These are phyloP conservation scores for Cremastinae sp. DNA, from an alignment of 2,888 invertebrate species.

Conservation along the genomic window DNA sequence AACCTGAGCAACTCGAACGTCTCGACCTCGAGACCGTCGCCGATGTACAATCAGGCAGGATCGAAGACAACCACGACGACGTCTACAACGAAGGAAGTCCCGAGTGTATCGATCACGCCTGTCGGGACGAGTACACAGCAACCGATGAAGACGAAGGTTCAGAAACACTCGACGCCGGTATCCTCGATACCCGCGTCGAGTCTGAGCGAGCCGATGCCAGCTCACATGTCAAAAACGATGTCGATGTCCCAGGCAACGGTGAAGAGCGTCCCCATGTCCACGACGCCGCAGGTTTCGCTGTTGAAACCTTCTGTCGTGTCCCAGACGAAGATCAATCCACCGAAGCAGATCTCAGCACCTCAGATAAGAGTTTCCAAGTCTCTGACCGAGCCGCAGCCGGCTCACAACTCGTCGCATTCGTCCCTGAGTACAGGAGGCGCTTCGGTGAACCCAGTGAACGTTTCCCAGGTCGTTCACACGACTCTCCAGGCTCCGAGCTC, in stretches of 20 bases:
- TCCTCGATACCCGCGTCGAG: constrained; percentile 11
- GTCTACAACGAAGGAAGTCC: constrained; percentile 79
- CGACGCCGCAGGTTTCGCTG: constrained; percentile 71
- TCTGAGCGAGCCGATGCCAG: constrained; percentile 62
- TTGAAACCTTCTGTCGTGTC: constrained; percentile 72
- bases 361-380: constrained; percentile 75
- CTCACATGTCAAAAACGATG: constrained; percentile 66
- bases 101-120: constrained; percentile 80
- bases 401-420: constrained; percentile 70
- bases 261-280: constrained; percentile 59
- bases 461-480: constrained; percentile 68
- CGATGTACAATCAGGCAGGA: constrained; percentile 68
- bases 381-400: constrained; percentile 73
- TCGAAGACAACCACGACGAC: constrained; percentile 68
- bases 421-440: constrained; percentile 63
- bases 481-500: constrained; percentile 60
- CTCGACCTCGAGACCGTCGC: constrained; percentile 60
- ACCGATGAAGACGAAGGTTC: constrained; percentile 65
- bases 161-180: constrained; percentile 49
- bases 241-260: constrained; percentile 61
- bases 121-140: constrained; percentile 60
- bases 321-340: constrained; percentile 60
- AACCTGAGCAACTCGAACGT: constrained; percentile 68
- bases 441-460: constrained; percentile 17
- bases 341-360: constrained; percentile 64